Percentiles rank a stretch among this genome's conserved stretches.
Evolutionary conservation across 1,140 invertebrate genomes (phyloP).

Genomic region (Marisa cornuarietis): DNA sequence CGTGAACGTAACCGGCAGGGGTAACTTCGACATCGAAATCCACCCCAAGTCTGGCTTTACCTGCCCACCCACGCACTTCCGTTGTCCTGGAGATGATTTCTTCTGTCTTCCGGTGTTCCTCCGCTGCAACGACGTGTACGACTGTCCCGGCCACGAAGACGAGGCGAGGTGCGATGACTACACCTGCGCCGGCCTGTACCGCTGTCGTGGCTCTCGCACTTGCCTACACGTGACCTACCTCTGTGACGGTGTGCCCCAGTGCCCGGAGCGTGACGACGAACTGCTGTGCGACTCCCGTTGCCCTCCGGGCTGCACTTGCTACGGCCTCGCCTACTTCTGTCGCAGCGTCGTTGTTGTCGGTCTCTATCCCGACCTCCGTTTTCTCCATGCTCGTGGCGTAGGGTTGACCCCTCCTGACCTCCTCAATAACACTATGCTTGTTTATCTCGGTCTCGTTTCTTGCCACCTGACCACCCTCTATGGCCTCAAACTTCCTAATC

Average conservation of each 20-base stretch:
- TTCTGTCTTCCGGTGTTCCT: conserved; percentile 2
- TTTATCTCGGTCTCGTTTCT: conserved; percentile 20
- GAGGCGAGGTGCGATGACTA: conserved; percentile 2
- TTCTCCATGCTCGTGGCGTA: not conserved
- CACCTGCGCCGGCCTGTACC: conserved; percentile 14
- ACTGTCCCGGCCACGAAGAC: conserved; percentile 16
- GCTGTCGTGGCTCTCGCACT: not conserved
- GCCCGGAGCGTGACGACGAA: conserved; percentile 28
- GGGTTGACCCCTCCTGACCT: not conserved
- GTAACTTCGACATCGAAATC: not conserved
- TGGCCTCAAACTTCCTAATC: not conserved
- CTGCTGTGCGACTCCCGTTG: conserved; percentile 16
- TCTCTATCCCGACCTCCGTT: conserved; percentile 9
- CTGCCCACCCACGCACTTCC: conserved; percentile 7
- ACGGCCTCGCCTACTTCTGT: conserved; percentile 22
- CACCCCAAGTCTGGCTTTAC: not conserved
- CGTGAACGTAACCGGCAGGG: not conserved
- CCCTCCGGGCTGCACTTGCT: conserved; percentile 19
- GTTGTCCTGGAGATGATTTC: not conserved
- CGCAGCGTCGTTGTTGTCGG: not conserved
- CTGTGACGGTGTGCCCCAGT: conserved; percentile 27
- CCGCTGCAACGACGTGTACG: conserved; percentile 7
- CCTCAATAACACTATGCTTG: not conserved
- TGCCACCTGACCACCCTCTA: not conserved
- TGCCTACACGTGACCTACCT: conserved; percentile 12